Percentiles rank a stretch among this genome's conserved stretches.
These are phyloP conservation scores for Epinotia nisella DNA, from an alignment of 2,888 invertebrate genomes.

Conservation along the genomic window DNA sequence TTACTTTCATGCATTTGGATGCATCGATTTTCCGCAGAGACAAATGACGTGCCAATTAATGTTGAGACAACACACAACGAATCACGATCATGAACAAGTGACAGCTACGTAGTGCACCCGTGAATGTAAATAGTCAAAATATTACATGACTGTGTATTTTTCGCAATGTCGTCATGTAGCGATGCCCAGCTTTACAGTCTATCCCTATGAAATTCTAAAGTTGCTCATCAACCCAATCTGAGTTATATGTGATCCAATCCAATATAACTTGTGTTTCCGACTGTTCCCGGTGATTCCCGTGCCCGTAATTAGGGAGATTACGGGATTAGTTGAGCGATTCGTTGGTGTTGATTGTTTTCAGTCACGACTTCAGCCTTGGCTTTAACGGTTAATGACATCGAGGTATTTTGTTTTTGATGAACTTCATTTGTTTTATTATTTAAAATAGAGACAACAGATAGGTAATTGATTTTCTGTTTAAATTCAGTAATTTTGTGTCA, in stretches of 20 bases:
- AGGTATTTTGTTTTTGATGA: background rate
- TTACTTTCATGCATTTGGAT: too few relatives aligned
- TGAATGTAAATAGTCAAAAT: too few relatives aligned
- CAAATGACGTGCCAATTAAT: too few relatives aligned
- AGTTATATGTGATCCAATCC: slow-evolving; percentile 14
- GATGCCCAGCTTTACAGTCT: background rate
- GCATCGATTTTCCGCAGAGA: too few relatives aligned
- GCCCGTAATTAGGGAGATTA: slow-evolving; percentile 19
- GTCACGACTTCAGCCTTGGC: background rate
- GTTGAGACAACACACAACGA: too few relatives aligned
- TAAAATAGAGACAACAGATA: background rate
- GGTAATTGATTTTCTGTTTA: background rate
- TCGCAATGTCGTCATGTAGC: too few relatives aligned
- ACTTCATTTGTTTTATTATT: background rate
- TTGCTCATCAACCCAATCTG: slow-evolving; percentile 7
- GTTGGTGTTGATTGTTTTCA: slow-evolving; percentile 21
- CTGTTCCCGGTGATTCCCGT: slow-evolving; percentile 9
- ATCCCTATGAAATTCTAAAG: background rate
- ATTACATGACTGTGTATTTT: too few relatives aligned
- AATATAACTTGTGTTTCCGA: slow-evolving; percentile 21
- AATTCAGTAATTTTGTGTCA: background rate
- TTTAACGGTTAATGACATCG: background rate
- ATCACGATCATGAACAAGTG: too few relatives aligned
- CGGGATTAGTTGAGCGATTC: slow-evolving; percentile 18
- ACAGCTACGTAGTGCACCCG: too few relatives aligned